Evolutionary conservation across 2,888 invertebrate genomes (phyloP), one percentile per base, ranked within the genome.

Genomic region (Muscina levida): DNA sequence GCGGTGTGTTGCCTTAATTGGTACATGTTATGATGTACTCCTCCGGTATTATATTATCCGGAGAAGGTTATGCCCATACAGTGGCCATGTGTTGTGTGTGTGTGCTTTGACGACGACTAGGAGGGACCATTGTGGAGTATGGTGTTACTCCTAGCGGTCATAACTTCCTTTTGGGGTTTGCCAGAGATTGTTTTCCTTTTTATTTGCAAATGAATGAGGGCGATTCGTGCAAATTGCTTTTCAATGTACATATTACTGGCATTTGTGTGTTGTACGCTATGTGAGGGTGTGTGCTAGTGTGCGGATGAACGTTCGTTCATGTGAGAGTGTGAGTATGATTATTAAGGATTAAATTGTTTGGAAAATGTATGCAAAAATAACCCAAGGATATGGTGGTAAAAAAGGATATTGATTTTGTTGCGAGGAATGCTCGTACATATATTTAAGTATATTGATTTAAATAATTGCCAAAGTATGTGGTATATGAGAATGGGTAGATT

Each of bases 1-100:
- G 74, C 37, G 74, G 74, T 74, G 48, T 68, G 67, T 74, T 74
- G 67, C 48, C 67, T 59, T 74, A 74, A 74, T 74, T 74, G 74
- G 67, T 59, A 48, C 67, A 74, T 74, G 39, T 67, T 68, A 74
- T 59, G 67, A 59, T 67, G 74, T 48, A 59, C 46, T 72, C 62
- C 22, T 6, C 59, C 26, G n/a, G 24, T 19, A 39, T 42, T 42
- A 19, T 59, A 22, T 22, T 51, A 15, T 22, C 19, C 31, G 31
- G 31, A 8, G 31, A 8, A 31, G 31, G n/a, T n/a, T n/a, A n/a
- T 42, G 42, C 13, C 2, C 42, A 11, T 42, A 46, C 46, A 15
- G 15, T n/a, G n/a, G n/a, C n/a, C n/a, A n/a, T n/a, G n/a, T n/a
- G n/a, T n/a, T n/a, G n/a, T n/a, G n/a, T n/a, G 31, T 31, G 31